These are phyloP conservation scores for Bujurquina vittata DNA, from an alignment of 2,113 vertebrate genomes.

Conservation along the genomic window DNA sequence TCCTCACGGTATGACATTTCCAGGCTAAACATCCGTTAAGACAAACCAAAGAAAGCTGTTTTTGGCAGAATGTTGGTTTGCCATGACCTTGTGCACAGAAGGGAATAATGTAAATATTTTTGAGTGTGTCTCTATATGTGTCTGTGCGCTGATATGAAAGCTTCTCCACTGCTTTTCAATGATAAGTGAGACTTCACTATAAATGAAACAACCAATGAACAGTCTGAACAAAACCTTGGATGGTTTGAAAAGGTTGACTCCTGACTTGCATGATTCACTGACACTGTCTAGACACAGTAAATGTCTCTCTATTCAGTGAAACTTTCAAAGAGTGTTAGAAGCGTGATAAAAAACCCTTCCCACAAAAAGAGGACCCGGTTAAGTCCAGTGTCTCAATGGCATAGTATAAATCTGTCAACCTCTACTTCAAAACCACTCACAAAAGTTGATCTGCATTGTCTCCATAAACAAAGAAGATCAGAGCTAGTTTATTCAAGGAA, in stretches of 20 bases:
- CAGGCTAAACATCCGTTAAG: not conserved
- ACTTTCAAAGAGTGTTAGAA: conserved; percentile 33
- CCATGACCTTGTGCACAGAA: not conserved
- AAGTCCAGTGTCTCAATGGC: conserved; percentile 6
- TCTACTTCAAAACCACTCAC: conserved; percentile 39
- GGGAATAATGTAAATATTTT: conserved; percentile 15
- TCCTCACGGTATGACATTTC: conserved; percentile 2
- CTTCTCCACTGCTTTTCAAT: conserved; percentile 22
- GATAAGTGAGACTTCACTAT: conserved; percentile 23
- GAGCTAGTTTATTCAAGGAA: conserved; percentile 9
- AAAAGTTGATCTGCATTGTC: conserved; percentile 31
- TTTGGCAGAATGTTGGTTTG: conserved; percentile 11
- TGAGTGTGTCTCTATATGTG: not conserved
- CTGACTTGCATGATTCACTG: conserved; percentile 45
- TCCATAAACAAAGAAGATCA: conserved; percentile 36
- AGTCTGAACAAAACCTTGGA: conserved; percentile 42
- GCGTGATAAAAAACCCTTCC: not conserved
- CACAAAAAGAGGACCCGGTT: not conserved
- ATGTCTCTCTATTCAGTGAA: conserved; percentile 32
- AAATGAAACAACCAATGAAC: conserved; percentile 48
- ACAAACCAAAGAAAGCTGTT: not conserved
- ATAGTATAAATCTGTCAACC: conserved; percentile 39
- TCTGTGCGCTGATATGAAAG: not conserved
- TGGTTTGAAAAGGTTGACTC: conserved; percentile 53
- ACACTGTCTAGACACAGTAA: conserved; percentile 58